Evolutionary conservation across 2,888 invertebrate species (phyloP).

Genomic region (Buathra laborator): DNA sequence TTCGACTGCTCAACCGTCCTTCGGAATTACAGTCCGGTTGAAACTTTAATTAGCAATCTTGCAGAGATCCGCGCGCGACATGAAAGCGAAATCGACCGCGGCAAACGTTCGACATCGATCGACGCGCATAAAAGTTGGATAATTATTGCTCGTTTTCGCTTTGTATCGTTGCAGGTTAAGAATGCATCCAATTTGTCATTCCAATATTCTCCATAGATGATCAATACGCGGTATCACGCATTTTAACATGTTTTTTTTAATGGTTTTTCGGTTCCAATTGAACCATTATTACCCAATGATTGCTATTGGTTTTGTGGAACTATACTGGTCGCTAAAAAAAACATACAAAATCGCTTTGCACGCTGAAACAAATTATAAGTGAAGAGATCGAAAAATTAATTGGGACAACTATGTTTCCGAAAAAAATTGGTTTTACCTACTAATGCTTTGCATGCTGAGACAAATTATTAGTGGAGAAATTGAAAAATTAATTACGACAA

Average conservation of each 20-base stretch:
- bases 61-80: conserved; percentile 33
- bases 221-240: neutral
- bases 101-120: conserved; percentile 53
- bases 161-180: neutral
- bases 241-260: neutral
- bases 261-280: neutral
- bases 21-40: conserved; percentile 69
- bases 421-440: too few species aligned
- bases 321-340: too few species aligned
- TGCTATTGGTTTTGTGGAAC: too few species aligned
- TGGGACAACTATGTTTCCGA: too few species aligned
- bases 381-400: too few species aligned
- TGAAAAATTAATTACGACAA: too few species aligned
- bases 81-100: conserved; percentile 58
- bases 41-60: conserved; percentile 73
- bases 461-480: too few species aligned
- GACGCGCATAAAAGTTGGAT: conserved; percentile 45
- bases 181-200: neutral
- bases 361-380: too few species aligned
- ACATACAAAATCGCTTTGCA: too few species aligned
- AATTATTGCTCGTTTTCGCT: conserved; percentile 41
- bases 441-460: too few species aligned
- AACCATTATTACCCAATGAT: too few species aligned
- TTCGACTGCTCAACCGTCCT: conserved; percentile 59
- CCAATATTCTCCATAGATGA: neutral